A percentile compares a stretch with the other conserved stretches of the same genome.
These are phyloP conservation scores for Otus sunia DNA, from an alignment of 2,113 vertebrate genomes.

Conservation along the genomic window DNA sequence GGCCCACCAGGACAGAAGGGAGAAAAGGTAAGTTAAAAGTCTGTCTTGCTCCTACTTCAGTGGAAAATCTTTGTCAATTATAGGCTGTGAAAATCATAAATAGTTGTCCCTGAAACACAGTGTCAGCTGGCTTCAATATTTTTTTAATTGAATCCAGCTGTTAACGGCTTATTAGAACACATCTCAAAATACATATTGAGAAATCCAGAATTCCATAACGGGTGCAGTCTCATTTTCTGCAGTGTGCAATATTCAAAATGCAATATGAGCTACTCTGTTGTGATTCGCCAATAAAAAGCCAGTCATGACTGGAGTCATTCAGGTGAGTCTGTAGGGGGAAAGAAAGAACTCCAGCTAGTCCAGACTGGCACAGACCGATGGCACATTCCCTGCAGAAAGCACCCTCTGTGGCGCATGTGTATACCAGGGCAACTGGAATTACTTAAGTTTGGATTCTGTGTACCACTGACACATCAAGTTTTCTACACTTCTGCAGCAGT, in stretches of 20 bases:
- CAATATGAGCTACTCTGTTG: neutral
- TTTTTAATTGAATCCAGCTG: neutral
- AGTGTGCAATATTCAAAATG: neutral
- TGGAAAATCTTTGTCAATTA: neutral
- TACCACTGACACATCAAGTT: neutral
- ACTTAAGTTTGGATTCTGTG: neutral
- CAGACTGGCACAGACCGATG: neutral
- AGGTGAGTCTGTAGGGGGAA: neutral
- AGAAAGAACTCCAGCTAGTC: neutral
- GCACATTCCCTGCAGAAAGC: neutral
- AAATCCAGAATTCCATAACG: neutral
- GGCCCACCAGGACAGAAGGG: constrained; percentile 81
- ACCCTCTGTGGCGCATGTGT: rapidly evolving
- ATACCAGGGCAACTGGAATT: neutral
- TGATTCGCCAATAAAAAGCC: neutral
- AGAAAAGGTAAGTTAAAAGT: constrained; percentile 75
- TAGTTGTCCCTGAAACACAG: neutral
- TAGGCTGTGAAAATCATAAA: neutral
- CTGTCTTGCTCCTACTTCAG: neutral
- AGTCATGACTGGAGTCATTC: neutral
- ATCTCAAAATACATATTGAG: neutral
- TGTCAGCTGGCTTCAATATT: neutral
- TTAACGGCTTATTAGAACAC: neutral
- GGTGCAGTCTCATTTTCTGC: neutral
- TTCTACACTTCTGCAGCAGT: neutral